A percentile compares a stretch with the other conserved stretches of the same genome.
These are phyloP conservation scores for Drosophila simulans DNA, from an alignment of 1,140 invertebrate genomes.

Conservation along the genomic window DNA sequence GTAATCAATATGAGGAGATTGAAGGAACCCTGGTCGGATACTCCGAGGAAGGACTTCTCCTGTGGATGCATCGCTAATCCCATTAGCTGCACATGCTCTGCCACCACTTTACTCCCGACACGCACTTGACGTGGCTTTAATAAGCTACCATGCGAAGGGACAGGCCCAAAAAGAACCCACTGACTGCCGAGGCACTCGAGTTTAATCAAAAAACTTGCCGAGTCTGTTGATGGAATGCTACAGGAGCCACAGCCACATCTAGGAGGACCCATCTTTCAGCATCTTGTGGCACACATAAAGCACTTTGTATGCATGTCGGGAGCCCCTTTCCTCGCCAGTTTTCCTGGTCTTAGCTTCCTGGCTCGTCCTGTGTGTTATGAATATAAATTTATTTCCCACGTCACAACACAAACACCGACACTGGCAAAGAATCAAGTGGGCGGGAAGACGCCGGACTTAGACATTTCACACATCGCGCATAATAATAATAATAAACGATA, in stretches of 20 bases:
- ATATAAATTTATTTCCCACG: slow-evolving; percentile 82
- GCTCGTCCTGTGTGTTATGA: slow-evolving; percentile 71
- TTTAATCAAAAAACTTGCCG: slow-evolving; percentile 77
- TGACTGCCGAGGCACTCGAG: slow-evolving; percentile 41
- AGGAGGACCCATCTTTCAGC: slow-evolving; percentile 49
- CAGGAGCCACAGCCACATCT: slow-evolving; percentile 33
- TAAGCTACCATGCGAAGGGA: slow-evolving; percentile 30
- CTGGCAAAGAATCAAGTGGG: slow-evolving; percentile 37
- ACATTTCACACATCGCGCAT: slow-evolving; percentile 81
- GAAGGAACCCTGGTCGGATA: slow-evolving; percentile 3
- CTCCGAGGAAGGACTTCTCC: slow-evolving; percentile 2
- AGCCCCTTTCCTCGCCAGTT: slow-evolving; percentile 13
- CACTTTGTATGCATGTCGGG: slow-evolving; percentile 76
- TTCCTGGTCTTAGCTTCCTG: slow-evolving; percentile 27
- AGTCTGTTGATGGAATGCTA: slow-evolving; percentile 65
- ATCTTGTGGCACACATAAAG: slow-evolving; percentile 74
- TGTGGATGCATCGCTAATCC: slow-evolving; percentile 48
- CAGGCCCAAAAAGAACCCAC: slow-evolving; percentile 46
- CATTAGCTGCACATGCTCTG: slow-evolving; percentile 62
- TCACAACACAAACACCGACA: slow-evolving; percentile 66
- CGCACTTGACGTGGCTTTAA: slow-evolving; percentile 59
- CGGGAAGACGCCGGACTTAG: slow-evolving; percentile 51
- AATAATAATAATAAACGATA: slow-evolving; percentile 83
- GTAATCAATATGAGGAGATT: slow-evolving; percentile 66
- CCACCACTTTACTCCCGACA: slow-evolving; percentile 35